phyloP scores from a whole-genome alignment of 2,113 vertebrate genomes.

The Otis tarda region DNA sequence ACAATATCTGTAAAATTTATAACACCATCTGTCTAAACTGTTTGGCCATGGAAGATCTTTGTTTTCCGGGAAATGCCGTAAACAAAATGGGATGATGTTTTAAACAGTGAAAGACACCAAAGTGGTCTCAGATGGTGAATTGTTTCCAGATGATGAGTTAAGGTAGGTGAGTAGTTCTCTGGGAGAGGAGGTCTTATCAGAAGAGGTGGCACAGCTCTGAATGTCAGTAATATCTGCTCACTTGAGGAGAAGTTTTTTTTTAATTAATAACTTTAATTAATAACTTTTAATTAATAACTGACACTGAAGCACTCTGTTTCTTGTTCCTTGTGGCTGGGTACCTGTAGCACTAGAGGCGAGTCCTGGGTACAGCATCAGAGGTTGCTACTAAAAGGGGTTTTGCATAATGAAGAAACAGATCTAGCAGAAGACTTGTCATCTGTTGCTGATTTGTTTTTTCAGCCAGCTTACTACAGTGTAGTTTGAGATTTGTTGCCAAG shows the following conservation, averaged over 20 bases:
- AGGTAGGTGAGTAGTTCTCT: neutral
- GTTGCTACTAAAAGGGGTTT: neutral
- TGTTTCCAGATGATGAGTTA: neutral
- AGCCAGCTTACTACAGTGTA: neutral
- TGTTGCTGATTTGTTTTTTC: neutral
- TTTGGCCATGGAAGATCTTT: neutral
- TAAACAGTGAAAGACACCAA: neutral
- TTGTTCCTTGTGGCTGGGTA: neutral
- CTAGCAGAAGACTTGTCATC: neutral
- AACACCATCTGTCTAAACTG: neutral
- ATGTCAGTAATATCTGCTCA: neutral
- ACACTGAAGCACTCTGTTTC: neutral
- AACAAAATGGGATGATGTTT: neutral
- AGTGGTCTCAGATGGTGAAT: neutral
- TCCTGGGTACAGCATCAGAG: neutral
- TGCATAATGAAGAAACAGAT: neutral
- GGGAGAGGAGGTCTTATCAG: neutral
- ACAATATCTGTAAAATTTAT: neutral
- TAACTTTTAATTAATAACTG: neutral
- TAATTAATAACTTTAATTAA: neutral
- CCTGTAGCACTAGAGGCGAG: accelerated
- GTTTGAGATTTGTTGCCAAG: neutral
- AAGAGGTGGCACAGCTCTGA: neutral
- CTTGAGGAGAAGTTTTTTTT: neutral
- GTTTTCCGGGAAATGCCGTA: neutral